Base-by-base conservation (phyloP, 2,888 invertebrate species). In the Nezara viridula region DNA sequence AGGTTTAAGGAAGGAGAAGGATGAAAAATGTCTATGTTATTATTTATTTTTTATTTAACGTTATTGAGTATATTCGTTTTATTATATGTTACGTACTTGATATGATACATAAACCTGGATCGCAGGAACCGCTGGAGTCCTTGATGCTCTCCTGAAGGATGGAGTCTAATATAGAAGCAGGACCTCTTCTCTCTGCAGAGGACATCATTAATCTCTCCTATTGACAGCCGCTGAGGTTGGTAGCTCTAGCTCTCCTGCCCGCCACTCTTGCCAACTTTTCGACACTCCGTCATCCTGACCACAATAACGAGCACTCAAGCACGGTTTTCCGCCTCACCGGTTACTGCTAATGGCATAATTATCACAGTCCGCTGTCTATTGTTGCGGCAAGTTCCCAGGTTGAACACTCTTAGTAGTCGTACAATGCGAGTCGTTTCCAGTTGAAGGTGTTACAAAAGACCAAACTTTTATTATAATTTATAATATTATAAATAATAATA, bases 141-240 rank as follows among this genome's bases (percentile, higher is more conserved):
- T 73, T 32, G 37, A 73, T 19, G 37, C 66, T 16, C 14, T 6
- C 7, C 19, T 7, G 37, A 37, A 73, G 21, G 32, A 73, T 73
- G 32, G 44, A 81, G 44, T 0, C 44, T 81, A 81, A 81, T 81
- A 81, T 47, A 81, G 81, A 81, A 47, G 77, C 40, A 37, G 40
- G 40, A 77, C 77, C 77, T 77, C 77, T 77, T 24, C 44, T 47
- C 44, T 47, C n/a, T 44, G 3, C n/a, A n/a, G 44, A 24, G 81
- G 44, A 81, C 81, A 81, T 81, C 81, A 81, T 81, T 81, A 81
- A 44, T 81, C 81, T 81, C 24, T 44, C n/a, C 44, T 81, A 81
- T 81, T 81, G 81, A 81, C 81, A 47, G 66, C 32, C 5, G 1
- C 40, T 40, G 81, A 81, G 81, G 44, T 81, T 81, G 81, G 81